A percentile compares a stretch with the other conserved stretches of the same genome.
Conservation (phyloP, 2,113 vertebrate genomes). For the Malurus cyaneus region DNA sequence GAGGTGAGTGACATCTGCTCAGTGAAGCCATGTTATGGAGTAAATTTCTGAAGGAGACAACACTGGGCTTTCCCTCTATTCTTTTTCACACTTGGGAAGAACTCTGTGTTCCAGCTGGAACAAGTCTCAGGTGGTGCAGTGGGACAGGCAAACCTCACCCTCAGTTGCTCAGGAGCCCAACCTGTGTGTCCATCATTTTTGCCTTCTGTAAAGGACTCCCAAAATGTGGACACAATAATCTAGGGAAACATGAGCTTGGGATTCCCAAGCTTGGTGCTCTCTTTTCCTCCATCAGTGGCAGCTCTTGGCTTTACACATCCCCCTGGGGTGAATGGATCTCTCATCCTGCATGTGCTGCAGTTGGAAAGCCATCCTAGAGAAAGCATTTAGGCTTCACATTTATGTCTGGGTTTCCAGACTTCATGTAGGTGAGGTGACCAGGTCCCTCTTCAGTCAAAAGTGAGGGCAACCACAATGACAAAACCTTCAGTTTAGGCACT, state of each 20-base stretch:
- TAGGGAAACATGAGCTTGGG: not conserved
- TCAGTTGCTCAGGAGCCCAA: not conserved
- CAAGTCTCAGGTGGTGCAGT: not conserved
- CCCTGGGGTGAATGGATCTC: not conserved
- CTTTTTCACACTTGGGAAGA: not conserved
- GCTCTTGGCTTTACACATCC: not conserved
- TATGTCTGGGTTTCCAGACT: not conserved
- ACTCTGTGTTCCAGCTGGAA: not conserved
- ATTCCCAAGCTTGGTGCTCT: not conserved
- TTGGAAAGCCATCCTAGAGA: not conserved
- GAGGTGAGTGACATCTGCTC: not conserved
- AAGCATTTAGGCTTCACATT: not conserved
- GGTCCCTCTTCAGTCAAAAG: not conserved
- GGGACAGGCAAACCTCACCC: not conserved
- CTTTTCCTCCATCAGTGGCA: rapidly evolving
- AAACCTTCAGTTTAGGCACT: not conserved
- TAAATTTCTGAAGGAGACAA: not conserved
- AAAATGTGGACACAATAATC: not conserved
- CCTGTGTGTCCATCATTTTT: not conserved
- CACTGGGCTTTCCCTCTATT: not conserved
- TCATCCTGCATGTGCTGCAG: not conserved
- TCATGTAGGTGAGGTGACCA: not conserved
- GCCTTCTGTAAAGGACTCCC: not conserved
- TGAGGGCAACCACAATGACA: not conserved
- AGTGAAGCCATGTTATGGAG: not conserved